Percentiles rank a stretch among this genome's conserved stretches.
These are phyloP conservation scores for Synergus umbraculus DNA, from an alignment of 2,888 invertebrate genomes.

Conservation along the genomic window DNA sequence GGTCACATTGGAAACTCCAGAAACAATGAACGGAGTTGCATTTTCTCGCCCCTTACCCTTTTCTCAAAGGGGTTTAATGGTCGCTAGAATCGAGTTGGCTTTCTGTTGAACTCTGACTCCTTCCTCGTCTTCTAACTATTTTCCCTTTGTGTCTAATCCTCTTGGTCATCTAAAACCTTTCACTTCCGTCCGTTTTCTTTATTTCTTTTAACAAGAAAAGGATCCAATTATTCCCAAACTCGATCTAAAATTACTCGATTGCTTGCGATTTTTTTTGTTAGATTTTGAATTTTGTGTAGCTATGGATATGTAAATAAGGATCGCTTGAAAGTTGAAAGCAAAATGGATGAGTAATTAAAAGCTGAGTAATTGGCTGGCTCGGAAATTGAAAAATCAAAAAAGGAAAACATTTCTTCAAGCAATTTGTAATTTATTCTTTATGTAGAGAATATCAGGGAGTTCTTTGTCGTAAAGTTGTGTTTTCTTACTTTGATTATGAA, in stretches of 20 bases:
- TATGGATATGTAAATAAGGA: not conserved
- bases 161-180: constrained; percentile 4
- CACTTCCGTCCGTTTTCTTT: not conserved
- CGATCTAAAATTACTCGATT: not conserved
- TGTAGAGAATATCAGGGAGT: not conserved
- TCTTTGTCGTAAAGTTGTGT: not conserved
- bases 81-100: constrained; percentile 23
- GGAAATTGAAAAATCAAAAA: not conserved
- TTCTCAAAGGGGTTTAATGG: constrained; percentile 17
- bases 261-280: not conserved
- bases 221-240: constrained; percentile 7
- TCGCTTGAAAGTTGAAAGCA: not conserved
- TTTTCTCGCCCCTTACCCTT: constrained; percentile 11
- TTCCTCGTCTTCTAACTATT: not conserved
- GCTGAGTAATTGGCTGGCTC: not conserved
- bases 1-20: constrained; percentile 22
- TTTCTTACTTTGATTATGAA: not conserved
- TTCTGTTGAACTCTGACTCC: constrained; percentile 11
- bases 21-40: constrained; percentile 7
- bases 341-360: not conserved
- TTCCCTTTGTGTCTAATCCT: not conserved
- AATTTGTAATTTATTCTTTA: not conserved
- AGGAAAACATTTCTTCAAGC: not conserved
- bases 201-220: not conserved
- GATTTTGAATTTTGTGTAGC: not conserved